Evolutionary conservation across 2,113 vertebrate species (phyloP).

Genomic region (Phyllostomus discolor): DNA sequence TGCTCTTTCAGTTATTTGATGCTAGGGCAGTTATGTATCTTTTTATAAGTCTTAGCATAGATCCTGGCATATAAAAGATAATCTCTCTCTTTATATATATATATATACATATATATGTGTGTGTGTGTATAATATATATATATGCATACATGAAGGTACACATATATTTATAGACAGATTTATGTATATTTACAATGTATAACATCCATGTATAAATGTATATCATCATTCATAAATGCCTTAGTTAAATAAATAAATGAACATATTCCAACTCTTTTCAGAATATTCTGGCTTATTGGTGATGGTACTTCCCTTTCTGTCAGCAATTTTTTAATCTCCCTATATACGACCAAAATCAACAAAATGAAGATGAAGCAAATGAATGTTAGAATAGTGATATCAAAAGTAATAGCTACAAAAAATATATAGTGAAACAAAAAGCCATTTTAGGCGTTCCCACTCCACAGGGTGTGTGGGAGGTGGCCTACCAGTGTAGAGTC

Average conservation of each 20-base stretch:
- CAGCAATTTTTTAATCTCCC: neutral
- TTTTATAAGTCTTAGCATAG: neutral
- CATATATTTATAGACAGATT: neutral
- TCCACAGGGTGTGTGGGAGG: neutral
- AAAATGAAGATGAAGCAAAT: neutral
- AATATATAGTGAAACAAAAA: neutral
- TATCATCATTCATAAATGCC: neutral
- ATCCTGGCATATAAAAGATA: neutral
- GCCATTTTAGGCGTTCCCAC: neutral
- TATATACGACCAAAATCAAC: neutral
- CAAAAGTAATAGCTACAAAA: neutral
- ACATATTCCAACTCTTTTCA: neutral
- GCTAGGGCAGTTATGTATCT: neutral
- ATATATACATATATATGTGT: no score
- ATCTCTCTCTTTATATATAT: neutral
- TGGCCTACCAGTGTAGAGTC: neutral
- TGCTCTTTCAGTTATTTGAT: neutral
- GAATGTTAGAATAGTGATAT: neutral
- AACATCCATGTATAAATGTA: neutral
- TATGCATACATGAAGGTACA: neutral
- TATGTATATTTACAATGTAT: neutral
- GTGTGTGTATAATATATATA: neutral
- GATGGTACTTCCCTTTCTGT: neutral
- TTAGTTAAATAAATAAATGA: neutral
- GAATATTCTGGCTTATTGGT: neutral